Conservation (phyloP, 2,113 vertebrate species). For the Paraplagusia blochii region DNA sequence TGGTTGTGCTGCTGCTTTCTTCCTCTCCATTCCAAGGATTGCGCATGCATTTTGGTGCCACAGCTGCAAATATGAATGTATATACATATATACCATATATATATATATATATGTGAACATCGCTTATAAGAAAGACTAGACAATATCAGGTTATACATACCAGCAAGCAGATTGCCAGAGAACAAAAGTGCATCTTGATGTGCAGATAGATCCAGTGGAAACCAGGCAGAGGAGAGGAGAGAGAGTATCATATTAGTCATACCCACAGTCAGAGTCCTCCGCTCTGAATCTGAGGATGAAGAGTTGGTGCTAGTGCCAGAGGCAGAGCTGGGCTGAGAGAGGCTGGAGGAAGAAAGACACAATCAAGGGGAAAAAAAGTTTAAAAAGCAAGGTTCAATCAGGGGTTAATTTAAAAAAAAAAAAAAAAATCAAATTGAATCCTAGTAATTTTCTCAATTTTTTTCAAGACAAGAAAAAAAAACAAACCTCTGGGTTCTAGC, state of each 20-base stretch:
- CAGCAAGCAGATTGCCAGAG: conserved; percentile 90
- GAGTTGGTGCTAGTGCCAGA: conserved; percentile 37
- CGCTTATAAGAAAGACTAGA: not conserved
- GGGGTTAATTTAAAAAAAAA: not conserved
- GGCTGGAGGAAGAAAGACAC: conserved; percentile 62
- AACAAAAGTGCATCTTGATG: conserved; percentile 93
- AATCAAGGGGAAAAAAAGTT: not conserved
- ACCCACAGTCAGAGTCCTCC: conserved; percentile 83
- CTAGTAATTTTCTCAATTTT: not conserved
- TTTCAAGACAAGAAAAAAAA: not conserved
- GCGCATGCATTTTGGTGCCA: conserved; percentile 88
- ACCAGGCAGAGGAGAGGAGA: conserved; percentile 93
- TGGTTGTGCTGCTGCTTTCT: conserved; percentile 67
- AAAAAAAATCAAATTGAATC: not conserved
- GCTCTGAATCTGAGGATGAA: conserved; percentile 70
- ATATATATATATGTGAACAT: too few relatives aligned
- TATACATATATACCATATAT: too few relatives aligned
- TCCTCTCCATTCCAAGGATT: conserved; percentile 89
- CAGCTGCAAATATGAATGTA: conserved; percentile 71
- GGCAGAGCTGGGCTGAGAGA: conserved; percentile 75
- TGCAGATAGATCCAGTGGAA: conserved; percentile 92
- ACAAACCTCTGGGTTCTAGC: conserved; percentile 53
- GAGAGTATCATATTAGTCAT: conserved; percentile 89
- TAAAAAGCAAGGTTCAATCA: not conserved
- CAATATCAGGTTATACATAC: conserved; percentile 57